These are phyloP conservation scores for Macropodus opercularis DNA, from an alignment of 2,797 vertebrate genomes.

Conservation along the genomic window DNA sequence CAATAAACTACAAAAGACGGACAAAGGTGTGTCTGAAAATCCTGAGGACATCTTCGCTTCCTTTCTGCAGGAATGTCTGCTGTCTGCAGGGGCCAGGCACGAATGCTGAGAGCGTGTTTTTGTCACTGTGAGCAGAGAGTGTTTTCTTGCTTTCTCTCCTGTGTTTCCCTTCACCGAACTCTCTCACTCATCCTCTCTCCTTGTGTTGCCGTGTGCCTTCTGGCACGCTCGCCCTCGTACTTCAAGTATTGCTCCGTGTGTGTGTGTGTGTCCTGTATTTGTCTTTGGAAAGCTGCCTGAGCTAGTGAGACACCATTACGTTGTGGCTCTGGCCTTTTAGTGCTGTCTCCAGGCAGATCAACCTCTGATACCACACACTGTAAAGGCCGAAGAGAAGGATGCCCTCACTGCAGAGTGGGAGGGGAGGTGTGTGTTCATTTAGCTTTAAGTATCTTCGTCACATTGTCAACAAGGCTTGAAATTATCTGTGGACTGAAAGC, in stretches of 20 bases:
- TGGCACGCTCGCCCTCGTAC: conserved; percentile 18
- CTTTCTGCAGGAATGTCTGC: conserved; percentile 1
- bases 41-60: no score
- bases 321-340: conserved; percentile 60
- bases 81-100: conserved; percentile 12
- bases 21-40: no score
- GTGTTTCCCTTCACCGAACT: conserved; percentile 13
- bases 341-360: conserved; percentile 72
- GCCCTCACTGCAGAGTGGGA: conserved; percentile 30
- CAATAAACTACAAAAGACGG: no score
- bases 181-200: conserved; percentile 9
- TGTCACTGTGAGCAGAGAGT: conserved; percentile 15
- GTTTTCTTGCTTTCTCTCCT: conserved; percentile 5
- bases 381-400: conserved; percentile 27
- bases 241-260: conserved; percentile 13
- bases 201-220: conserved; percentile 9
- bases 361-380: conserved; percentile 27
- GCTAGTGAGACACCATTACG: conserved; percentile 47
- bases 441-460: conserved; percentile 10
- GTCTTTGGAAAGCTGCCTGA: conserved; percentile 60
- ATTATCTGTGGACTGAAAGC: neutral
- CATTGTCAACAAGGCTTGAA: neutral
- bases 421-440: conserved; percentile 4
- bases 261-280: conserved; percentile 19
- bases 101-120: conserved; percentile 16